Evolutionary conservation across 1,140 invertebrate species (phyloP), one percentile per base, ranked within the genome.

Genomic region (Dinothrombium tinctorium): DNA sequence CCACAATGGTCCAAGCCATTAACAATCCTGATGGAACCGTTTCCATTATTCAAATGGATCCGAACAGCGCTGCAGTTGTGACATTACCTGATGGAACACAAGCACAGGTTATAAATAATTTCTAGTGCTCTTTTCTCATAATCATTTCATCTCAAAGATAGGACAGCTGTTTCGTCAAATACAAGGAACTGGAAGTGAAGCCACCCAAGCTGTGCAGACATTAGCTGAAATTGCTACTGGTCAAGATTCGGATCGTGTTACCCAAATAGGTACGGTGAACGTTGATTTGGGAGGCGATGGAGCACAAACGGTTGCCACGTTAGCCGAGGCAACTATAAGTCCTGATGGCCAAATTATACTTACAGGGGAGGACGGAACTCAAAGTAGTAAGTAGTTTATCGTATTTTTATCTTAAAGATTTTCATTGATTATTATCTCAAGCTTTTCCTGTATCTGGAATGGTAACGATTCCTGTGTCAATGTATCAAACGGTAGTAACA

Each of bases 1-100:
- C 80, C 36, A 75, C 82, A n/a, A 78, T 94, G 51, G 69, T 92
- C 21, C 86, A 92, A 56, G 87, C 83, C 3, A 89, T 90, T 55
- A 86, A 80, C 47, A 94, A 94, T 64, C 77, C 84, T 4, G 87
- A 95, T 66, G 87, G 87, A 45, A 82, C 82, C 4, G 81, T 95
- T 33, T 90, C 84, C 21, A 76, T 94, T 39, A 87, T 94, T 47
- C 86, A 92, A 60, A 80, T 94, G 41, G 86, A 94, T 66, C 81
- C 84, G 28, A 82, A 74, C 52, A 83, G 80, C 60, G 78, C 83
- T 24, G 46, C 50, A 31, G 82, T 92, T 50, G 87, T 92, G 47
- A 90, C 84, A 17, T 65, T 94, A 54, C 79, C 84, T 2, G 87
- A 94, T 61, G 87, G 87, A 38, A 90, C 84, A 43, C 87, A 84